These are phyloP conservation scores for Pteruthius melanotis DNA, from an alignment of 2,113 vertebrate species.

Conservation along the genomic window DNA sequence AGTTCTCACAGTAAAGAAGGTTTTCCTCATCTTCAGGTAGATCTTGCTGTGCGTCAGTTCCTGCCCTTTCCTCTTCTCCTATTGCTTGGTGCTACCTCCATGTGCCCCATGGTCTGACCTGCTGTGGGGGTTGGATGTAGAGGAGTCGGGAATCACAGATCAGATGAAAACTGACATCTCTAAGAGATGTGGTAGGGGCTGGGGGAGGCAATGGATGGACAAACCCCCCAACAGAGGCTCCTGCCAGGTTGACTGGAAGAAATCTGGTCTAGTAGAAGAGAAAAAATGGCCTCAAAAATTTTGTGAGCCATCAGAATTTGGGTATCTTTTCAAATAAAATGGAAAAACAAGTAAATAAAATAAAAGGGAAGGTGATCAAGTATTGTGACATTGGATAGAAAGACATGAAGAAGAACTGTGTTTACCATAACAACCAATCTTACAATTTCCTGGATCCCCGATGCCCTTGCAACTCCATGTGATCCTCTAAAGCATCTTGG, in stretches of 20 bases:
- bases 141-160: not conserved
- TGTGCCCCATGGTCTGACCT: rapidly evolving
- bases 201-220: rapidly evolving
- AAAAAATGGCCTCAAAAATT: not conserved
- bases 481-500: not conserved
- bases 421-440: not conserved
- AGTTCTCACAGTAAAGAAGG: not conserved
- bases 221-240: not conserved
- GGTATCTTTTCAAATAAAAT: not conserved
- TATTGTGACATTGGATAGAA: not conserved
- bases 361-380: not conserved
- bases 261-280: not conserved
- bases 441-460: not conserved
- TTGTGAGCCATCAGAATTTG: not conserved
- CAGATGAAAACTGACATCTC: not conserved
- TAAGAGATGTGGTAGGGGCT: not conserved
- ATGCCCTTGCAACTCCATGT: not conserved
- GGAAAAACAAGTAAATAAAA: not conserved
- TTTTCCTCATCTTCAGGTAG: not conserved
- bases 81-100: not conserved
- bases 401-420: not conserved
- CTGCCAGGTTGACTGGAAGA: not conserved
- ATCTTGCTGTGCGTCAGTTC: not conserved
- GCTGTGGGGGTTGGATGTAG: rapidly evolving
- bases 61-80: not conserved